Percentiles rank a stretch among this genome's conserved stretches.
Conservation (phyloP, 2,797 vertebrate species). For the Chiloscyllium punctatum region DNA sequence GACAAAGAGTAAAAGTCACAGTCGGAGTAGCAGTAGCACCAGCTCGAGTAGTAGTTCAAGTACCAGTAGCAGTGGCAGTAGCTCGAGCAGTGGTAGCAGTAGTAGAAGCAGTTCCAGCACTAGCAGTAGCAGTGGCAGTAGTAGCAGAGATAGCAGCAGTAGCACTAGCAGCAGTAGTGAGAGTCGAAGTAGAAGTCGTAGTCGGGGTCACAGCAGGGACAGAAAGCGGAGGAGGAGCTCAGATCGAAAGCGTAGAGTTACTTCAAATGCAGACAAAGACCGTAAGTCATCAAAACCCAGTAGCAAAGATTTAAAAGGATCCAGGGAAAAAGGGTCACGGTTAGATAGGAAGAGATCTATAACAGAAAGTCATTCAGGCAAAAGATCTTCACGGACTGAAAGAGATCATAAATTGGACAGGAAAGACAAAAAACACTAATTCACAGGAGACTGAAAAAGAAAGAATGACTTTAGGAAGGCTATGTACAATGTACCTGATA, state of each 20-base stretch:
- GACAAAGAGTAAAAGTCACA: slow-evolving; percentile 66
- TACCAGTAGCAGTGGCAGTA: slow-evolving; percentile 66
- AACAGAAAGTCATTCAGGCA: slow-evolving; percentile 72
- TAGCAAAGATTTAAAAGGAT: slow-evolving; percentile 73
- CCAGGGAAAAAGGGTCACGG: slow-evolving; percentile 72
- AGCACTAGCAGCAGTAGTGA: slow-evolving; percentile 67
- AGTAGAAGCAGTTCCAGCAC: slow-evolving; percentile 64
- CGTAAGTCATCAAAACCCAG: slow-evolving; percentile 74
- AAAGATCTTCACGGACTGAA: slow-evolving; percentile 78
- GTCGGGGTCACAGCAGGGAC: slow-evolving; percentile 62
- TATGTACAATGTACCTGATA: slow-evolving; percentile 37
- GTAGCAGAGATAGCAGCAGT: slow-evolving; percentile 59
- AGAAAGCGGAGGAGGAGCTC: slow-evolving; percentile 76
- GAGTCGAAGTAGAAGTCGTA: slow-evolving; percentile 66
- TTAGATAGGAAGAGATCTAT: slow-evolving; percentile 72
- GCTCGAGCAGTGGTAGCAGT: slow-evolving; percentile 70
- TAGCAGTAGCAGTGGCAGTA: slow-evolving; percentile 62
- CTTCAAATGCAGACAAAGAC: slow-evolving; percentile 66
- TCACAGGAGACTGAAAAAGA: slow-evolving; percentile 53
- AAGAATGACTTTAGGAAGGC: slow-evolving; percentile 27
- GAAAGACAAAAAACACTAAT: slow-evolving; percentile 90
- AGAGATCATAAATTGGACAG: slow-evolving; percentile 95
- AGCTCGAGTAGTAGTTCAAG: slow-evolving; percentile 72
- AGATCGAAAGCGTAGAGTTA: slow-evolving; percentile 71
- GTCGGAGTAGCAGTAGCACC: slow-evolving; percentile 69